A percentile compares a stretch with the other conserved stretches of the same genome.
These are phyloP conservation scores for Gandaritis pyraliata DNA, from an alignment of 2,888 invertebrate genomes.

Conservation along the genomic window DNA sequence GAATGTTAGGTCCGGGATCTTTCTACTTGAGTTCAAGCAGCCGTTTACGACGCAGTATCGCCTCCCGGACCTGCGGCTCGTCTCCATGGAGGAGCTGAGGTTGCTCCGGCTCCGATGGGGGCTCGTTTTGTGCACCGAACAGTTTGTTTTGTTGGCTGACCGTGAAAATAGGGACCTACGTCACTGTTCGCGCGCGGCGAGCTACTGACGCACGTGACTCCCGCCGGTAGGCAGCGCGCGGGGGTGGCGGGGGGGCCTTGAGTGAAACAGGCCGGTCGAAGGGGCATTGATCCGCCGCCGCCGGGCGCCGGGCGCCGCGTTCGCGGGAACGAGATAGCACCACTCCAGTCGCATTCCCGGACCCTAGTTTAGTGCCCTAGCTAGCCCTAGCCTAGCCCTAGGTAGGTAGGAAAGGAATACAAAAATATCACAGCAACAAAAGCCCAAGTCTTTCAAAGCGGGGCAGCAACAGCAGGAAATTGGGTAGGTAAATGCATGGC, in stretches of 20 bases:
- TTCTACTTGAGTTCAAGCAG: slow-evolving; percentile 26
- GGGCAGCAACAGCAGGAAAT: no score
- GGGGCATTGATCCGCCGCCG: slow-evolving; percentile 34
- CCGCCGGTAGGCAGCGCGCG: slow-evolving; percentile 29
- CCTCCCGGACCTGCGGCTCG: slow-evolving; percentile 17
- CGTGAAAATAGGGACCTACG: slow-evolving; percentile 17
- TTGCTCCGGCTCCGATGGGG: background rate
- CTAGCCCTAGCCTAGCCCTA: no score
- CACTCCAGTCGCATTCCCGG: background rate
- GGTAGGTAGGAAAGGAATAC: no score
- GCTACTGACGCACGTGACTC: slow-evolving; percentile 27
- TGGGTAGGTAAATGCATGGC: no score
- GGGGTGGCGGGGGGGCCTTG: slow-evolving; percentile 20
- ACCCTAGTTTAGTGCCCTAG: no score
- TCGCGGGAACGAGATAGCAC: slow-evolving; percentile 11
- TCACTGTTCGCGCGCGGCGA: slow-evolving; percentile 20
- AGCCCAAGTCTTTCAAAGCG: no score
- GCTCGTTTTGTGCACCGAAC: background rate
- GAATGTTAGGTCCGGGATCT: slow-evolving; percentile 27
- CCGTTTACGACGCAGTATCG: slow-evolving; percentile 29
- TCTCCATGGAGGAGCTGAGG: slow-evolving; percentile 15
- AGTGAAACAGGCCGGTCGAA: slow-evolving; percentile 29
- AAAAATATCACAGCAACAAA: no score
- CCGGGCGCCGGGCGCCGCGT: no score
- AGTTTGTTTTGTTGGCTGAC: background rate